Base-by-base conservation (phyloP, 2,888 invertebrate species). In the Apotomis capreana region DNA sequence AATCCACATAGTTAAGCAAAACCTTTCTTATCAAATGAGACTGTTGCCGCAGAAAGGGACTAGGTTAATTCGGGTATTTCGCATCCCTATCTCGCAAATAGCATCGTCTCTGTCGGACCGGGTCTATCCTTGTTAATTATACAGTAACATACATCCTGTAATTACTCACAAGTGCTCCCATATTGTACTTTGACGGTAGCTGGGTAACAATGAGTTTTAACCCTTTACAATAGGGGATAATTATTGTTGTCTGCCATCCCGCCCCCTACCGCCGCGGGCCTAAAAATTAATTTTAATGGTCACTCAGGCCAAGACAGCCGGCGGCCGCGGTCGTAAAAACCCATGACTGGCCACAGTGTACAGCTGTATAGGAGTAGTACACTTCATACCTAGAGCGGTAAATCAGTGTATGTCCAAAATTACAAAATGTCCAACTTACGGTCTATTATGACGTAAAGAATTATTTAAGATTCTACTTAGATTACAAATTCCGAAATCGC, bases 231-330 rank as follows among this genome's bases (percentile, higher is more conserved):
- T 37, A 46, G 5, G 4, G 44, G 55, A 15, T 44, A n/a, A 51
- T 63, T 37, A n/a, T 10, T 4, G 51, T 10, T 58, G 15, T 44
- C 1, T 3, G 49, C 15, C 15, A 5, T 40, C 12, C 36, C 13
- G 12, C 40, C 63, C 37, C 57, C 55, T 44, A 12, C 63, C 44
- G 62, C 69, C 63, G 12, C 12, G 36, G 69, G 69, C 63, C 69
- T 69, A 69, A 63, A 69, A 69, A 67, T 71, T 61, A 67, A 71
- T 71, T 67, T 71, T 71, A 71, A 71, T 62, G 71, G 71, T 71
- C 71, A 71, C 71, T 62, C 70, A 51, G 61, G 49, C 52, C 67
- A 54, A 62, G 65, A 61, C 64, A 64, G 40, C 15, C 44, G 54
- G 51, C 67, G 49, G 67, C 67, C 61, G 61, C 61, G 54, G 70